phyloP scores from a whole-genome alignment of 2,113 vertebrate species.

The Cyanistes caeruleus region DNA sequence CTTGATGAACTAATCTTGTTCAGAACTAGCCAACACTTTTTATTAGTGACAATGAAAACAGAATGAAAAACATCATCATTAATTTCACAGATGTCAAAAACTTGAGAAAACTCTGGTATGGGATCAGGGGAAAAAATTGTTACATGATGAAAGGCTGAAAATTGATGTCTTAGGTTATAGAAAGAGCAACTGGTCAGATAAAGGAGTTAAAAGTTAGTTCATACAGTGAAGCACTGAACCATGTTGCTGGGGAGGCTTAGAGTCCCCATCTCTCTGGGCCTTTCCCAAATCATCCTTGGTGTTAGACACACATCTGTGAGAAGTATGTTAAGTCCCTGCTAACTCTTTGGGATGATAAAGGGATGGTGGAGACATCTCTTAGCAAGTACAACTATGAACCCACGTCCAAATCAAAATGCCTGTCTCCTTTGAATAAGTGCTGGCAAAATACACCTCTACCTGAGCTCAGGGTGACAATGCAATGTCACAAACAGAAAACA shows the following conservation, averaged over 20 bases:
- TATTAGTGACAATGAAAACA: background rate
- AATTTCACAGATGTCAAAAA: background rate
- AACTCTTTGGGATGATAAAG: background rate
- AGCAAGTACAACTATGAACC: background rate
- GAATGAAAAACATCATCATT: background rate
- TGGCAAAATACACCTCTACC: background rate
- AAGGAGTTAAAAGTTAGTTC: background rate
- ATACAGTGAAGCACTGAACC: background rate
- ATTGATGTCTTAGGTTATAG: background rate
- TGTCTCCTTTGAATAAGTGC: background rate
- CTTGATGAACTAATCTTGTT: background rate
- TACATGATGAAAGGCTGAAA: background rate
- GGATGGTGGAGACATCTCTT: background rate
- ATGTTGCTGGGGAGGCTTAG: background rate
- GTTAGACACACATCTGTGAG: background rate
- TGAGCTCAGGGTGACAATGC: background rate
- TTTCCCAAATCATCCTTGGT: background rate
- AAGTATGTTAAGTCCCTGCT: background rate
- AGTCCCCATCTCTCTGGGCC: background rate
- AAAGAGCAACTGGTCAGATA: background rate
- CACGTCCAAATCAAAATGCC: background rate
- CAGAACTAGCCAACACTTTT: background rate
- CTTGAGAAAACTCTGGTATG: background rate
- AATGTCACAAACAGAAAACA: background rate
- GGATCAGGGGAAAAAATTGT: background rate